phyloP scores from a whole-genome alignment of 2,113 vertebrate genomes.

The Oryzias javanicus region DNA sequence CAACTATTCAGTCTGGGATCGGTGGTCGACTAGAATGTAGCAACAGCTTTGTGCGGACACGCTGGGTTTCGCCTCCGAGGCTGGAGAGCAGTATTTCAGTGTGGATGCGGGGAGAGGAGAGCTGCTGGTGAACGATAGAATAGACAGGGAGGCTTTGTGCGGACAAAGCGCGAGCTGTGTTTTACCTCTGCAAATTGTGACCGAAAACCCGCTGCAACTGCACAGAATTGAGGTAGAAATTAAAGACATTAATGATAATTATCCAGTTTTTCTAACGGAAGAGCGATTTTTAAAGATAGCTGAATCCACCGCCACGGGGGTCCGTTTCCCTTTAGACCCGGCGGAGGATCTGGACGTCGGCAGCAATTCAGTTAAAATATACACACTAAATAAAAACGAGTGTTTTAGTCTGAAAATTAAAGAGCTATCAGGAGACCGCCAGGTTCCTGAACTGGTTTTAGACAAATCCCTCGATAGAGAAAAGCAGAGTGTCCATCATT shows the following conservation, averaged over 20 bases:
- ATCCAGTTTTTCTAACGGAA: conserved; percentile 69
- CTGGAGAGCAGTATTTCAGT: conserved; percentile 73
- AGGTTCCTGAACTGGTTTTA: conserved; percentile 63
- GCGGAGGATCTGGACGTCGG: conserved; percentile 81
- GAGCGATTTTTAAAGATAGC: conserved; percentile 63
- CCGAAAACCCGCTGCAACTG: conserved; percentile 78
- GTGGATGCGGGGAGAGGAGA: conserved; percentile 75
- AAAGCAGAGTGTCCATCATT: conserved; percentile 60
- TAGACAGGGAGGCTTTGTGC: conserved; percentile 83
- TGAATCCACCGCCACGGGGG: conserved; percentile 45
- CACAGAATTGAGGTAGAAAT: conserved; percentile 77
- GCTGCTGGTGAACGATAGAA: conserved; percentile 76
- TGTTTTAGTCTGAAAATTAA: conserved; percentile 73
- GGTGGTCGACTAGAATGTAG: conserved; percentile 79
- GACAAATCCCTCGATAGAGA: conserved; percentile 71
- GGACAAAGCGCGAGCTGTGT: conserved; percentile 72
- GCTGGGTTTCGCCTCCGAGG: conserved; percentile 77
- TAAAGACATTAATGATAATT: conserved; percentile 81
- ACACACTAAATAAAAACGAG: conserved; percentile 70
- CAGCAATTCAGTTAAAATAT: conserved; percentile 77
- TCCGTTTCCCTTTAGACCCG: conserved; percentile 75
- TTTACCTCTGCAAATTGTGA: conserved; percentile 73
- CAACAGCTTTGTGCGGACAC: too few species aligned
- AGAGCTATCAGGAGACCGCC: conserved; percentile 39
- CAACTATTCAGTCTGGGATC: too few species aligned